Evolutionary conservation across 1,140 invertebrate species (phyloP).

Genomic region (Zelostemma sp.): DNA sequence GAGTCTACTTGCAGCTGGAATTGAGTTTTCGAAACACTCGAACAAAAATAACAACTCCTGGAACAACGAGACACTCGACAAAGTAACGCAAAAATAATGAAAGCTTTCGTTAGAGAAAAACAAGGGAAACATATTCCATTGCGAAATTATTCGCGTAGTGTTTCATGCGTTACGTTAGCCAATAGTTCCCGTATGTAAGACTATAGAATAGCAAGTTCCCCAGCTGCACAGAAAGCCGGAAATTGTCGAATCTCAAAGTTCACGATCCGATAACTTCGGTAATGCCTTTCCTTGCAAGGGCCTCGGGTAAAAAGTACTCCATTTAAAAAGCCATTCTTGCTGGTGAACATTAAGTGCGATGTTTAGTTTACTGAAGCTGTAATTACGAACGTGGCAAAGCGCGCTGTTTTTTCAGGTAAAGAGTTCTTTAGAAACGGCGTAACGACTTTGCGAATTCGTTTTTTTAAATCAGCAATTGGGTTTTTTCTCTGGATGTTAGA

Average conservation of each 20-base stretch:
- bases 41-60: background rate
- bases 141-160: conserved; percentile 1
- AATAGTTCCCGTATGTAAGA: background rate
- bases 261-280: conserved; percentile 2
- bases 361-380: background rate
- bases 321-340: background rate
- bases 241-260: conserved; percentile 8
- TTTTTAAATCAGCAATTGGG: no score
- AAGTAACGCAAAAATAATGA: background rate
- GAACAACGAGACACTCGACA: background rate
- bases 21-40: background rate
- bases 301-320: background rate
- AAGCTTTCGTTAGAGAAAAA: background rate
- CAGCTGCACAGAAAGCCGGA: background rate
- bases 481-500: no score
- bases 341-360: conserved; percentile 1
- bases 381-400: conserved; percentile 4
- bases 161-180: background rate
- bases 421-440: background rate
- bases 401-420: background rate
- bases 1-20: background rate
- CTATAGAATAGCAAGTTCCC: background rate
- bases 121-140: no score
- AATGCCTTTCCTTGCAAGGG: background rate
- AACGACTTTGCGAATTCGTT: background rate